Percentiles rank a stretch among this genome's conserved stretches.
These are phyloP conservation scores for Drosophila birchii DNA, from an alignment of 2,888 invertebrate species.

Conservation along the genomic window DNA sequence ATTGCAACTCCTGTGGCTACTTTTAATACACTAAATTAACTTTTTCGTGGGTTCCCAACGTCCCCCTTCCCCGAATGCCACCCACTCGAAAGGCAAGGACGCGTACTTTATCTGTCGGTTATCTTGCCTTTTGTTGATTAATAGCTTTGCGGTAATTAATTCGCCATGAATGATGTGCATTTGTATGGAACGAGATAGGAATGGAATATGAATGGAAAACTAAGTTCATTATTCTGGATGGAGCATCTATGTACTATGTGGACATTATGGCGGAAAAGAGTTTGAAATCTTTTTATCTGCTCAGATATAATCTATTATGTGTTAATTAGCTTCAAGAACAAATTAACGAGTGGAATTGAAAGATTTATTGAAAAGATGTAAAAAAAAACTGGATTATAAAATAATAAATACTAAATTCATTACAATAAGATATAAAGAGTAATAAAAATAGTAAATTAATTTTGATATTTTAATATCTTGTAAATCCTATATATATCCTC, in stretches of 20 bases:
- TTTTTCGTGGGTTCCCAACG: conserved; percentile 36
- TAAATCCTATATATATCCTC: not conserved
- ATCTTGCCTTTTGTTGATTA: conserved; percentile 68
- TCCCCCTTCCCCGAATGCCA: not conserved
- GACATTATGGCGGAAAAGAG: not conserved
- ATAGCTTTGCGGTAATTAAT: conserved; percentile 74
- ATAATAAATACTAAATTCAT: no score
- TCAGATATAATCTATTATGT: conserved; percentile 1
- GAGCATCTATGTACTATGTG: not conserved
- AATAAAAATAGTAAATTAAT: no score
- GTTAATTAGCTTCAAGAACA: conserved; percentile 12
- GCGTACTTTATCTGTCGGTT: conserved; percentile 68
- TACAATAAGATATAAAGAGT: no score
- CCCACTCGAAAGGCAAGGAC: conserved; percentile 26
- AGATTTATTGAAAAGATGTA: no score
- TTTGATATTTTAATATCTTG: no score
- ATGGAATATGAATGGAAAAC: not conserved
- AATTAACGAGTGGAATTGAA: no score
- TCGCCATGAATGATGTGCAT: conserved; percentile 65
- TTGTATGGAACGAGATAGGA: conserved; percentile 19
- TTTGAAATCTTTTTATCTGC: not conserved
- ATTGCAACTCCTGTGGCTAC: conserved; percentile 67
- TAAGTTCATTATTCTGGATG: conserved; percentile 3
- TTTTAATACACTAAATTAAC: conserved; percentile 77
- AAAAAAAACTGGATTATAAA: no score